Base-by-base conservation (phyloP, 2,888 invertebrate species). In the Archips xylosteana region DNA sequence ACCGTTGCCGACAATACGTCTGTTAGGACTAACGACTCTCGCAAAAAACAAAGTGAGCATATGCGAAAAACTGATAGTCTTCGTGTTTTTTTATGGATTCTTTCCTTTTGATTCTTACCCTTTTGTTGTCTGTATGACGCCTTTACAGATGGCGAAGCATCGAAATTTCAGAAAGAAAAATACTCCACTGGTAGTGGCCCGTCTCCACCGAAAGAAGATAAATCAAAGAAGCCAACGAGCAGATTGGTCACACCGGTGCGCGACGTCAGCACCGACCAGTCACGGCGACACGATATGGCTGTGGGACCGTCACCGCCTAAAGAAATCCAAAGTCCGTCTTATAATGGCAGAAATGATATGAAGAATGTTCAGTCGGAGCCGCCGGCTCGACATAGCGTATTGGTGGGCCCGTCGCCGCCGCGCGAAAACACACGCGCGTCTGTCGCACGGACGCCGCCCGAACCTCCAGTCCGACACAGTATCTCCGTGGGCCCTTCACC, bases 131-230 rank as follows among this genome's bases (percentile, higher is more conserved):
- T 4, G n/a, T 45, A 45, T 12, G 49, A 4, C 34, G 8, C 64
- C 42, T 57, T 83, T 83, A 36, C 83, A 88, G 87, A 84, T 74
- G 77, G 79, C 63, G 81, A 81, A 75, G 83, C 74, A 75, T 39
- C 75, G 8, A 83, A 79, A 76, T 90, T 93, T 78, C 91, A 92
- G 67, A 89, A 85, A 78, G 89, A 90, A 76, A 87, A 88, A 4
- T 78, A 81, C 1, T 96, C 96, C 0, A 96, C 95, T 2, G 96
- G 95, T n/a, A 96, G 96, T 78, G 96, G 96, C 2, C 94, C 96
- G 36, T 96, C 96, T 0, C 96, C 96, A 6, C 95, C 96, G 1
- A 88, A 92, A 75, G 95, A 96, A 76, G 84, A 82, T 10, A 82
- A 77, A 57, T 32, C 74, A n/a, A 83, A 77, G 45, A 86, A 83